Conservation (phyloP, 2,888 invertebrate species). For the Temnothorax rugatulus region DNA sequence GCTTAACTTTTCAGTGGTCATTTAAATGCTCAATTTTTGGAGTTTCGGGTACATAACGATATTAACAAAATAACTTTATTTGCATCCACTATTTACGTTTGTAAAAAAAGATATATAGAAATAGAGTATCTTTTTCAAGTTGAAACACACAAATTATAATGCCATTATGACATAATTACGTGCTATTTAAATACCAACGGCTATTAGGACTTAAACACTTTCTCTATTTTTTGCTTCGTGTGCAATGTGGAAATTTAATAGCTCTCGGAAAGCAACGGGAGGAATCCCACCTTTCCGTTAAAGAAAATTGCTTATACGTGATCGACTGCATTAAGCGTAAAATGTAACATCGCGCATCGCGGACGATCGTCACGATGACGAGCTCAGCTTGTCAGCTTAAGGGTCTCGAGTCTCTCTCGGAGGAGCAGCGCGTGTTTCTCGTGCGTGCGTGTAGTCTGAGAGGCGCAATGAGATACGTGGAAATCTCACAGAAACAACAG, state of each 20-base stretch:
- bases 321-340: constrained; percentile 50
- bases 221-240: constrained; percentile 12
- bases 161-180: constrained; percentile 12
- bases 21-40: neutral
- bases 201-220: constrained; percentile 11
- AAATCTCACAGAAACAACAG: constrained; percentile 42
- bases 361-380: constrained; percentile 28
- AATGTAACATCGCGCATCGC: constrained; percentile 40
- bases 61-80: neutral
- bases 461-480: constrained; percentile 30
- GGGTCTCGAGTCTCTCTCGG: neutral
- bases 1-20: neutral
- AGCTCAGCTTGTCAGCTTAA: constrained; percentile 18
- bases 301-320: constrained; percentile 55
- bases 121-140: neutral
- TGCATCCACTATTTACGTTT: neutral
- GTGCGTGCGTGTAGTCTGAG: constrained; percentile 1
- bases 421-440: constrained; percentile 16
- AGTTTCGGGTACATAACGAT: no score
- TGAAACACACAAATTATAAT: constrained; percentile 19
- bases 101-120: neutral
- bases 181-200: constrained; percentile 3
- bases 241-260: constrained; percentile 29
- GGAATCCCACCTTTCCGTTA: constrained; percentile 34
- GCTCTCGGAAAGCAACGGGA: constrained; percentile 36